Evolutionary conservation across 1,140 invertebrate genomes (phyloP).

Genomic region (Adelges cooleyi): DNA sequence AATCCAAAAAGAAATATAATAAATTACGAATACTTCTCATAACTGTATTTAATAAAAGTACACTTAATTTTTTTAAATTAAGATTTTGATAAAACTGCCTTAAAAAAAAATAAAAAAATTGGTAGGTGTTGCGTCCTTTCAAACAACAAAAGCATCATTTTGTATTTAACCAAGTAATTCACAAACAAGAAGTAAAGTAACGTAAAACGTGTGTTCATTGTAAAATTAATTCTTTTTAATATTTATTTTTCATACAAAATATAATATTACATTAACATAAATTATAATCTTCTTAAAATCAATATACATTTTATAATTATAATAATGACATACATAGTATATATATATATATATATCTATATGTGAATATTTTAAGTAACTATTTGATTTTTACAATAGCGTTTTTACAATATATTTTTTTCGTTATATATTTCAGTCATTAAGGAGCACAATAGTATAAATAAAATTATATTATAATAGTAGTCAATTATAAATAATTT

Average conservation of each 20-base stretch:
- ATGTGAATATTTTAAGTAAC: background rate
- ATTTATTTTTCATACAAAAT: conserved; percentile 26
- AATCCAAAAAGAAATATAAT: too few relatives aligned
- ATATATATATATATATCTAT: too few relatives aligned
- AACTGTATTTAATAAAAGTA: too few relatives aligned
- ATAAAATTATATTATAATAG: background rate
- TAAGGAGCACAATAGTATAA: conserved; percentile 13
- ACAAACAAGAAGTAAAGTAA: too few relatives aligned
- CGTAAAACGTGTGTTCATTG: too few relatives aligned
- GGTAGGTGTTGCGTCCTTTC: too few relatives aligned
- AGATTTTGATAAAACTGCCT: too few relatives aligned
- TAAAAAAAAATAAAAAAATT: too few relatives aligned
- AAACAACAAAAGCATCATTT: too few relatives aligned
- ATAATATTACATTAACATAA: conserved; percentile 23
- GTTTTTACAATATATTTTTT: conserved; percentile 16
- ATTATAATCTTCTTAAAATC: conserved; percentile 15
- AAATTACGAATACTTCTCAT: too few relatives aligned
- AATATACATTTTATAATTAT: conserved; percentile 7
- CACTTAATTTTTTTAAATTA: too few relatives aligned
- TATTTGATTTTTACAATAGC: conserved; percentile 9
- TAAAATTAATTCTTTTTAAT: background rate
- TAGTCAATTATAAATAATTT: conserved; percentile 1
- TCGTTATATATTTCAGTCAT: conserved; percentile 16
- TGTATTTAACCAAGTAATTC: too few relatives aligned
- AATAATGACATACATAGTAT: background rate